Percentiles rank a stretch among this genome's conserved stretches.
Evolutionary conservation across 1,140 invertebrate species (phyloP).

Genomic region (Dendrolimus punctatus): DNA sequence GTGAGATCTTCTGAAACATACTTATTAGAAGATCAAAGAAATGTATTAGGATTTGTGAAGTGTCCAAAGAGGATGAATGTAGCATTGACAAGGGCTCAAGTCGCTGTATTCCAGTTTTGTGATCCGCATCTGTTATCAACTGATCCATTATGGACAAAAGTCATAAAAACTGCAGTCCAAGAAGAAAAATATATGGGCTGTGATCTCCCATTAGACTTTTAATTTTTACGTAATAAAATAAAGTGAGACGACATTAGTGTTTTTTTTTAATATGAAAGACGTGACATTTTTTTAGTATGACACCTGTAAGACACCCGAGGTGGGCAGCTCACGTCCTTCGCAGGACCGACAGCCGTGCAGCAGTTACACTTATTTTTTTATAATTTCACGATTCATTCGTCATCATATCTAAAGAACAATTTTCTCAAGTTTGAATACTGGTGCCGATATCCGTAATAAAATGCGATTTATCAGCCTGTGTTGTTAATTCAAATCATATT

Average conservation of each 20-base stretch:
- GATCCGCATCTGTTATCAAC: slow-evolving; percentile 82
- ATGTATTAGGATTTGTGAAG: slow-evolving; percentile 83
- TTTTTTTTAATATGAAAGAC: slow-evolving; percentile 1
- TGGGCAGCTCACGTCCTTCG: too few species aligned
- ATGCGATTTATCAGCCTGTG: too few species aligned
- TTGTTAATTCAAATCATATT: too few species aligned
- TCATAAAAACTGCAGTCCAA: slow-evolving; percentile 78
- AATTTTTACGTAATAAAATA: slow-evolving; percentile 2
- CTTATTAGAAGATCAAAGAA: slow-evolving; percentile 70
- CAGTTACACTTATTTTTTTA: too few species aligned
- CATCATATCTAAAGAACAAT: too few species aligned
- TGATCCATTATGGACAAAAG: slow-evolving; percentile 81
- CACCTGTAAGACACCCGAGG: background rate
- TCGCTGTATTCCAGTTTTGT: slow-evolving; percentile 85
- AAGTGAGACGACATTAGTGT: background rate
- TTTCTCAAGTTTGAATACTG: too few species aligned
- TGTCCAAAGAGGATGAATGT: slow-evolving; percentile 89
- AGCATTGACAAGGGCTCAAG: slow-evolving; percentile 86
- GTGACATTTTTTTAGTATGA: background rate
- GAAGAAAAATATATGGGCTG: slow-evolving; percentile 79
- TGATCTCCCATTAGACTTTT: slow-evolving; percentile 59
- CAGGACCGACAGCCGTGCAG: too few species aligned
- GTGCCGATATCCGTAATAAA: too few species aligned
- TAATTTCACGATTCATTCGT: too few species aligned
- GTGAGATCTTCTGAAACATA: slow-evolving; percentile 78